Conservation (phyloP, 1,140 invertebrate genomes). For the Forficula auricularia region DNA sequence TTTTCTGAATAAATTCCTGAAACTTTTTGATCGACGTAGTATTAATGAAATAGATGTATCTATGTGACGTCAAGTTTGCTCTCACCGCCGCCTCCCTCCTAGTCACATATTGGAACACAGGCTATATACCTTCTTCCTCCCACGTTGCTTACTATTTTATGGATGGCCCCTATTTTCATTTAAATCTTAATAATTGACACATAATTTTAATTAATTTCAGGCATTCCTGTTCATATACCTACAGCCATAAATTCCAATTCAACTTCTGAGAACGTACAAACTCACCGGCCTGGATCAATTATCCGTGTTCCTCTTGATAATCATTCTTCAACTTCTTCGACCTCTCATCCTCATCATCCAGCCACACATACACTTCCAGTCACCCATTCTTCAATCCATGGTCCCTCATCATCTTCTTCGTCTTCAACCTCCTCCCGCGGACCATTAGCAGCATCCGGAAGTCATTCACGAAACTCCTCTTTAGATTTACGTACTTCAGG, state of each 20-base stretch:
- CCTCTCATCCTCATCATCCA: slow-evolving; percentile 1
- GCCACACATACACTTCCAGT: slow-evolving; percentile 9
- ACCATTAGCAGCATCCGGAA: background rate
- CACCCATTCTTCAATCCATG: background rate
- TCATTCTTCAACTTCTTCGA: slow-evolving; percentile 11
- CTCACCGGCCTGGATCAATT: slow-evolving; percentile 30
- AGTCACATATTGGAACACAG: no score
- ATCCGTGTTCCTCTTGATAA: slow-evolving; percentile 29
- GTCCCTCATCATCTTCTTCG: background rate
- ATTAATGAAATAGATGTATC: no score
- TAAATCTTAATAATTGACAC: background rate
- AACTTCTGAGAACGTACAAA: slow-evolving; percentile 17
- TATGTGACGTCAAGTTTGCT: no score
- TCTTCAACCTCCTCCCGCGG: slow-evolving; percentile 7
- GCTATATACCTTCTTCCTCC: no score
- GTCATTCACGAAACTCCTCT: slow-evolving; percentile 59
- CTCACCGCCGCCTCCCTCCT: no score
- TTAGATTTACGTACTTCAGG: slow-evolving; percentile 48
- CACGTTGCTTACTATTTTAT: slow-evolving; percentile 6
- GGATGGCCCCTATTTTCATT: slow-evolving; percentile 2
- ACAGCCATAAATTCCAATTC: slow-evolving; percentile 3
- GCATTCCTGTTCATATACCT: slow-evolving; percentile 3
- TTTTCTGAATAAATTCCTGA: no score
- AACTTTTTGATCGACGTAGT: no score
- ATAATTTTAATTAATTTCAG: slow-evolving; percentile 1